phyloP scores from a whole-genome alignment of 2,888 invertebrate species.

The Spodoptera littoralis region DNA sequence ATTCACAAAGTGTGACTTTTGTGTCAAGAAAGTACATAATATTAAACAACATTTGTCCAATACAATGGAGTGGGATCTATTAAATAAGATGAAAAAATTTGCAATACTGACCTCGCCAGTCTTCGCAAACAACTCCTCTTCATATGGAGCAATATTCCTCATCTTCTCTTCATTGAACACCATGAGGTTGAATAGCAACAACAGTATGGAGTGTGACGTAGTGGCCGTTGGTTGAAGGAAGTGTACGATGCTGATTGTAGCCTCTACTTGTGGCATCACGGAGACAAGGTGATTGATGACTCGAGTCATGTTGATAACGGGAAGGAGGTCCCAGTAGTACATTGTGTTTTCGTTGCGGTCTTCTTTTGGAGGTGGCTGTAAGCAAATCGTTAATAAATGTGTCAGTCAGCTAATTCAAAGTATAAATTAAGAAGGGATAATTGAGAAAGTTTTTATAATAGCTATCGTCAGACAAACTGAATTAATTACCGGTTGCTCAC shows the following conservation, averaged over 20 bases:
- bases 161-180: conserved; percentile 71
- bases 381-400: no score
- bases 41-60: no score
- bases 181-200: conserved; percentile 75
- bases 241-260: conserved; percentile 65
- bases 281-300: conserved; percentile 73
- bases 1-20: no score
- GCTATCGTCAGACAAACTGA: no score
- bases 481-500: no score
- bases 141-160: conserved; percentile 71
- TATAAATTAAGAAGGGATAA: no score
- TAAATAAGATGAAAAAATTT: background rate
- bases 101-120: conserved; percentile 59
- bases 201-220: conserved; percentile 70
- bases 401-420: no score
- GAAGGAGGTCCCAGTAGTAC: conserved; percentile 81
- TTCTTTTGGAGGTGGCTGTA: conserved; percentile 67
- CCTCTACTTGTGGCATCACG: conserved; percentile 63
- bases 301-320: conserved; percentile 78
- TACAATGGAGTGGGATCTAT: no score
- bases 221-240: conserved; percentile 74
- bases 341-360: conserved; percentile 70
- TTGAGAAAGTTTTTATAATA: no score
- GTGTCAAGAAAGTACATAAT: no score
- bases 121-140: conserved; percentile 72